Evolutionary conservation across 2,797 vertebrate species (phyloP).

Genomic region (Dryobates pubescens): DNA sequence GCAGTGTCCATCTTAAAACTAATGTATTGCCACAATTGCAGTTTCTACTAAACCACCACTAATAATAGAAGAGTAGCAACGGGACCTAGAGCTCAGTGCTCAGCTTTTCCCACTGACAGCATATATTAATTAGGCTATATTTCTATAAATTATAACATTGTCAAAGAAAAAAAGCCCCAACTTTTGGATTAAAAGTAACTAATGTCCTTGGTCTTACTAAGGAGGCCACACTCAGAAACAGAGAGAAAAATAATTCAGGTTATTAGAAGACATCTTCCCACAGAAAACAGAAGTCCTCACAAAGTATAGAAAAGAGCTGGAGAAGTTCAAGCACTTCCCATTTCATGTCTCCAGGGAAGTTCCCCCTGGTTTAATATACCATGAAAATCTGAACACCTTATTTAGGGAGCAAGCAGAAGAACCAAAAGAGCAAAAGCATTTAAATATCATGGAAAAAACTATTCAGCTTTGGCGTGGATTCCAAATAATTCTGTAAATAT

Average conservation of each 20-base stretch:
- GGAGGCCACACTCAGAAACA: background rate
- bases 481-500: background rate
- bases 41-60: background rate
- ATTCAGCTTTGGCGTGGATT: background rate
- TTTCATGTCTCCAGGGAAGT: background rate
- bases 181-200: background rate
- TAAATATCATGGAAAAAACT: background rate
- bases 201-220: background rate
- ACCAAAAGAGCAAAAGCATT: background rate
- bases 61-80: background rate
- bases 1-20: background rate
- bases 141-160: background rate
- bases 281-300: background rate
- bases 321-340: background rate
- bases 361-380: background rate
- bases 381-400: background rate
- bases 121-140: background rate
- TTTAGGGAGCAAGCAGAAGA: background rate
- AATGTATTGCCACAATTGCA: background rate
- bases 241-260: constrained; percentile 3
- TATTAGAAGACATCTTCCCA: background rate
- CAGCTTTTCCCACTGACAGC: background rate
- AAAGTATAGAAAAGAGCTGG: background rate
- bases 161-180: background rate
- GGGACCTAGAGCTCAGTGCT: background rate